These are phyloP conservation scores for Epinephelus lanceolatus DNA, from an alignment of 2,113 vertebrate genomes.

Conservation along the genomic window DNA sequence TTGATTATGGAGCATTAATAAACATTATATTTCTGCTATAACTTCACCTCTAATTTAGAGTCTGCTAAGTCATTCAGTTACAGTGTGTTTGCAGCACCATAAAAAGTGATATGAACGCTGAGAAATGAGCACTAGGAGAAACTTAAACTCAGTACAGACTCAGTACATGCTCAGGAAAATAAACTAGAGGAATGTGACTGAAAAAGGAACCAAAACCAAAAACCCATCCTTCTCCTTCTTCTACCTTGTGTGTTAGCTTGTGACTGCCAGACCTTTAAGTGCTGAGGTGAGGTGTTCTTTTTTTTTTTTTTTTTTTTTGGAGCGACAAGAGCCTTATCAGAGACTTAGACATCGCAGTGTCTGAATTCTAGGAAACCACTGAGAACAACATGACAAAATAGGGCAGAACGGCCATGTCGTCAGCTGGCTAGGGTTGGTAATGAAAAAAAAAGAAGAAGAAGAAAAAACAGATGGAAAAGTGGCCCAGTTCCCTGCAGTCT, in stretches of 20 bases:
- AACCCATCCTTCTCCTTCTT: neutral
- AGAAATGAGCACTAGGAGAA: neutral
- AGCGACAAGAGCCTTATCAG: conserved; percentile 5
- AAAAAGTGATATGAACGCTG: neutral
- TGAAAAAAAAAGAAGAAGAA: neutral
- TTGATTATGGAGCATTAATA: too few species aligned
- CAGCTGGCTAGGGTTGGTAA: conserved; percentile 10
- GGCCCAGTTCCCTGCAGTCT: conserved; percentile 1
- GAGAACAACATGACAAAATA: conserved; percentile 26
- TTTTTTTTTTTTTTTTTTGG: neutral
- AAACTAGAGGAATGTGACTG: neutral
- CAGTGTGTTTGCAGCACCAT: too few species aligned
- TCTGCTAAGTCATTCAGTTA: too few species aligned
- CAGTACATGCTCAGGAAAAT: neutral
- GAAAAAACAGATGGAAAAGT: conserved; percentile 18
- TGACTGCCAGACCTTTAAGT: neutral
- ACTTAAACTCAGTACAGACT: neutral
- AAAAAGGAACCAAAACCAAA: neutral
- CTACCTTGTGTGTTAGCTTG: neutral
- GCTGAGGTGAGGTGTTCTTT: neutral
- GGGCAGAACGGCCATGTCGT: conserved; percentile 39
- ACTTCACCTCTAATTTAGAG: too few species aligned
- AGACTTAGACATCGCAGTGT: neutral
- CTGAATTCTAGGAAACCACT: neutral
- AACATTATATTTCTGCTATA: too few species aligned